A percentile compares a stretch with the other conserved stretches of the same genome.
phyloP scores from a whole-genome alignment of 2,888 invertebrate species.

The Troglohyphantes excavatus region DNA sequence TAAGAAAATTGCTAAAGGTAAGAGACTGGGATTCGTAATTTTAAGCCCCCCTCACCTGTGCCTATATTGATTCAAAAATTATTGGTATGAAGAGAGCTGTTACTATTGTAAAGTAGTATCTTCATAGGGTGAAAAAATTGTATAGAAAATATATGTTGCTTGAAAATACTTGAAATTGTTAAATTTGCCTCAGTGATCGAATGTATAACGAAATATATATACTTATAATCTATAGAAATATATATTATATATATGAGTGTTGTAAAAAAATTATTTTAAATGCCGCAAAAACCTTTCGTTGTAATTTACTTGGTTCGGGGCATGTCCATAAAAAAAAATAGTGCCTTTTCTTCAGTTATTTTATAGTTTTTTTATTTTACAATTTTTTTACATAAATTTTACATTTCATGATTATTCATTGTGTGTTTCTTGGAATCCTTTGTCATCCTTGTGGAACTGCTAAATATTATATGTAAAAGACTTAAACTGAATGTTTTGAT shows the following conservation, averaged over 20 bases:
- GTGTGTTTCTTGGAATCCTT: neutral
- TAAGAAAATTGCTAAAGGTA: conserved; percentile 29
- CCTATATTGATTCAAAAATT: conserved; percentile 49
- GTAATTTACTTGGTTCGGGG: conserved; percentile 48
- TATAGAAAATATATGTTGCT: conserved; percentile 62
- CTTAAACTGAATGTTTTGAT: neutral
- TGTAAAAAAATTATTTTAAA: conserved; percentile 67
- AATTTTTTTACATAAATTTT: conserved; percentile 15
- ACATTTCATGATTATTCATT: neutral
- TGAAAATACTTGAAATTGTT: conserved; percentile 59
- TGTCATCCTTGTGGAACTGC: conserved; percentile 9
- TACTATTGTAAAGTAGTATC: conserved; percentile 48
- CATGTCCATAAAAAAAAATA: conserved; percentile 57
- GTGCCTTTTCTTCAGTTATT: conserved; percentile 70
- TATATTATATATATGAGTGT: conserved; percentile 63
- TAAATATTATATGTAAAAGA: neutral
- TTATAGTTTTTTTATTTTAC: conserved; percentile 35
- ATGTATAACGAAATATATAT: conserved; percentile 66
- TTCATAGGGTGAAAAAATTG: conserved; percentile 49
- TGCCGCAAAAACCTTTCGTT: conserved; percentile 30
- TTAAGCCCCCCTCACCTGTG: conserved; percentile 62
- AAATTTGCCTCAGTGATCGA: conserved; percentile 68
- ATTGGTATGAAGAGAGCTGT: conserved; percentile 39
- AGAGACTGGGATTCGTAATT: conserved; percentile 24
- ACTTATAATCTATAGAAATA: conserved; percentile 59